These are phyloP conservation scores for Drosophila orena DNA, from an alignment of 1,140 invertebrate species.

Conservation along the genomic window DNA sequence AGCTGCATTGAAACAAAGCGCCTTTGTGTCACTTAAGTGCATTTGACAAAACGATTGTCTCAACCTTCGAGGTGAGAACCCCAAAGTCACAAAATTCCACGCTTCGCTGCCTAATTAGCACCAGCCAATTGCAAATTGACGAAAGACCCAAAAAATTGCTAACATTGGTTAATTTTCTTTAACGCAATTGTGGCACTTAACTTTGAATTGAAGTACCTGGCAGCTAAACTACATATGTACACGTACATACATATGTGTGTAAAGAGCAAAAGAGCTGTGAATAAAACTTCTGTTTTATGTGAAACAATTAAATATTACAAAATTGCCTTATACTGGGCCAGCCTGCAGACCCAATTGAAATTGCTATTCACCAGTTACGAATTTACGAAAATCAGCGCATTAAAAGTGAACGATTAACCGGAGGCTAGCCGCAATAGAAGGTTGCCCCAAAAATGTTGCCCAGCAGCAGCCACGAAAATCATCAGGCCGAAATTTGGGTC, in stretches of 20 bases:
- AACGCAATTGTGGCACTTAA: conserved; percentile 73
- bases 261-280: conserved; percentile 6
- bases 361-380: conserved; percentile 64
- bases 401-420: conserved; percentile 73
- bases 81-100: conserved; percentile 34
- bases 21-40: conserved; percentile 49
- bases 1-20: conserved; percentile 8
- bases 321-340: conserved; percentile 48
- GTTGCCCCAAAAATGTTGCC: conserved; percentile 46
- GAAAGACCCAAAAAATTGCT: conserved; percentile 42
- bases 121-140: conserved; percentile 49
- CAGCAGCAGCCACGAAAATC: conserved; percentile 72
- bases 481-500: conserved; percentile 66
- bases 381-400: conserved; percentile 72
- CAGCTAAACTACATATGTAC: no score
- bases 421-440: conserved; percentile 46
- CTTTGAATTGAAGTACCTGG: conserved; percentile 72
- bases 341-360: conserved; percentile 46
- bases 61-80: conserved; percentile 29
- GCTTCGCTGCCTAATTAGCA: conserved; percentile 70
- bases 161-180: conserved; percentile 69
- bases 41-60: conserved; percentile 33
- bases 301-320: conserved; percentile 77
- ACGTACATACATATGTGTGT: no score
- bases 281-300: conserved; percentile 36